Evolutionary conservation across 2,113 vertebrate genomes (phyloP).

Genomic region (Catharus fuscescens): DNA sequence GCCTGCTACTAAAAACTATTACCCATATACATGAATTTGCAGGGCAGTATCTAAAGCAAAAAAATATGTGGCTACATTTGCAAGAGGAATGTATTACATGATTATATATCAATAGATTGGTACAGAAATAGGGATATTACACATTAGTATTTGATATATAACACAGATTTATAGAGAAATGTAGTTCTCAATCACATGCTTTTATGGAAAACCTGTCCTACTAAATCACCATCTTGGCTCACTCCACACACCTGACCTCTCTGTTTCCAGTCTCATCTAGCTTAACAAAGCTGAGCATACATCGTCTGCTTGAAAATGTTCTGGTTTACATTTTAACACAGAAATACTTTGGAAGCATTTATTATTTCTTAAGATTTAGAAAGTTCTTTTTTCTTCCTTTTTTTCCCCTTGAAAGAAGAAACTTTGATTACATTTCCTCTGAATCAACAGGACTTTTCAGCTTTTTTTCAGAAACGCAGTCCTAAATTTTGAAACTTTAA

Average conservation of each 20-base stretch:
- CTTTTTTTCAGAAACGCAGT: neutral
- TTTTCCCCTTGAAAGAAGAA: neutral
- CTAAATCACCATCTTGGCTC: conserved; percentile 51
- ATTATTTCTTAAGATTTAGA: neutral
- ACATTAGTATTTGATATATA: conserved; percentile 58
- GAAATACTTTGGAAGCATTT: neutral
- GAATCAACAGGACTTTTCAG: neutral
- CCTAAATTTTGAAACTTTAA: neutral
- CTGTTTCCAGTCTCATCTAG: neutral
- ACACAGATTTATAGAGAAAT: conserved; percentile 56
- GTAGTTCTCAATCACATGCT: conserved; percentile 51
- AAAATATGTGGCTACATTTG: conserved; percentile 38
- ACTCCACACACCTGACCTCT: conserved; percentile 9
- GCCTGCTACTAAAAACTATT: conserved; percentile 61
- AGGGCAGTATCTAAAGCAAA: conserved; percentile 57
- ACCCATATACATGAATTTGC: conserved; percentile 53
- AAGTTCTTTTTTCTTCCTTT: neutral
- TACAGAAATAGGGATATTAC: conserved; percentile 39
- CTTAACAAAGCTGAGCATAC: neutral
- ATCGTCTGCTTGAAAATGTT: neutral
- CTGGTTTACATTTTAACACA: neutral
- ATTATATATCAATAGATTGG: conserved; percentile 64
- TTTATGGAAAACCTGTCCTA: conserved; percentile 56
- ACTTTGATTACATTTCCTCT: neutral
- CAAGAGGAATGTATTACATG: conserved; percentile 29